Evolutionary conservation across 2,113 vertebrate genomes (phyloP), one percentile per base, ranked within the genome.

Genomic region (Rallus limicola): DNA sequence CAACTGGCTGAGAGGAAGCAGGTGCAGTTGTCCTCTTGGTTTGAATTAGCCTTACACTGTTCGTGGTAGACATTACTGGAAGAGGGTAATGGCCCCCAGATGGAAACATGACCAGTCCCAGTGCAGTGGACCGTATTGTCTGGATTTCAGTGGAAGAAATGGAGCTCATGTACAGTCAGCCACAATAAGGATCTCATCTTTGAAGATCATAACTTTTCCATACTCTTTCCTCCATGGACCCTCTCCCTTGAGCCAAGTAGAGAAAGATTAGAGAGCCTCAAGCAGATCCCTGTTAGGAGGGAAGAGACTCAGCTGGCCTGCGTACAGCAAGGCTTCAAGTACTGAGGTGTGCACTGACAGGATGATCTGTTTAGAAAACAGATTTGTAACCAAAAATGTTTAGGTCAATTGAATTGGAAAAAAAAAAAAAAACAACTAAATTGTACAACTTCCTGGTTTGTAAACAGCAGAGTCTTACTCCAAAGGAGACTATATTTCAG

Each of bases 21-120:
- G 95, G 92, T 97, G 94, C 65, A 89, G 58, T 80, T 91, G 72
- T 94, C 88, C 71, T 96, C 87, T 90, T 94, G 69, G 62, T 96
- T 86, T 93, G 78, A 94, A 85, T 88, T 82, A 92, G 46, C 31
- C 26, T 62, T 81, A 52, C 4, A 3, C 28, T 55, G 31, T 62
- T 95, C 69, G 86, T 84, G 52, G 72, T 42, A 78, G 70, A 91
- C 67, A 64, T 90, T 83, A 62, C 52, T 96, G 80, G 52, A 91
- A 82, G 76, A 93, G 72, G 65, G 44, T 95, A 75, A 85, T 2
- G 1, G 69, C n/a, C 81, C 92, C 84, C 72, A 64, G 29, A 60
- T 60, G 82, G 91, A 94, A 96, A 94, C 42, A 62, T 16, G 75
- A 95, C 72, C 65, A 91, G 88, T 75, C 90, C 90, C 93, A 80